Evolutionary conservation across 2,113 vertebrate genomes (phyloP), one percentile per base, ranked within the genome.

Genomic region (Hymenochirus boettgeri): DNA sequence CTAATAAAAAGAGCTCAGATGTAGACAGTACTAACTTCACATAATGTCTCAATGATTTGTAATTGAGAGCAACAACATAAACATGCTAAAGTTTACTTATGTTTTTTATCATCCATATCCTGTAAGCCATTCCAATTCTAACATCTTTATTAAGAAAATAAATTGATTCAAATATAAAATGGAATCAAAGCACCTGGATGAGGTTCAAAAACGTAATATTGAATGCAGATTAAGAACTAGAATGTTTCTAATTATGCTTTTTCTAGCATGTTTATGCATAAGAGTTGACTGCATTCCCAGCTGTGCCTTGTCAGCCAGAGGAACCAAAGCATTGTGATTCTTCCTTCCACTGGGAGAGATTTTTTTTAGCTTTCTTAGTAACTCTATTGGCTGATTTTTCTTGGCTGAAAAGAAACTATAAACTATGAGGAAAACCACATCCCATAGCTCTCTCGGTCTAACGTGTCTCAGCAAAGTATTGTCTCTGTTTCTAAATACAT

Each of bases 291-390:
- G 64, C 76, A 78, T 87, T 84, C 80, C 89, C 84, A 84, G 86
- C 79, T 90, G 86, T 80, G 82, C 91, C 91, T 85, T 89, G 80
- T 83, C 86, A 90, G 92, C 89, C 92, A 75, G 47, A 81, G 83
- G 82, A 77, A 80, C 82, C 26, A 77, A 66, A 70, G 57, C 54
- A 86, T 82, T 79, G 76, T 78, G 75, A 74, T 80, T 82, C 77
- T 80, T 74, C 75, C 72, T 69, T 48, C 74, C 24, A 18, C 74
- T 72, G 61, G 50, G 61, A 67, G 72, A 12, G 65, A 77, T 67
- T 61, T 52, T 67, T 72, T 61, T 23, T 76, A 25, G 74, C 47
- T 80, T 79, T 77, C 65, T 39, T 50, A 60, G 71, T 71, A 75
- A 52, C 74, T 73, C 71, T 65, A 59, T 76, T 73, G 79, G 79